These are phyloP conservation scores for Australoheros facetus DNA, from an alignment of 2,797 vertebrate genomes.

Conservation along the genomic window DNA sequence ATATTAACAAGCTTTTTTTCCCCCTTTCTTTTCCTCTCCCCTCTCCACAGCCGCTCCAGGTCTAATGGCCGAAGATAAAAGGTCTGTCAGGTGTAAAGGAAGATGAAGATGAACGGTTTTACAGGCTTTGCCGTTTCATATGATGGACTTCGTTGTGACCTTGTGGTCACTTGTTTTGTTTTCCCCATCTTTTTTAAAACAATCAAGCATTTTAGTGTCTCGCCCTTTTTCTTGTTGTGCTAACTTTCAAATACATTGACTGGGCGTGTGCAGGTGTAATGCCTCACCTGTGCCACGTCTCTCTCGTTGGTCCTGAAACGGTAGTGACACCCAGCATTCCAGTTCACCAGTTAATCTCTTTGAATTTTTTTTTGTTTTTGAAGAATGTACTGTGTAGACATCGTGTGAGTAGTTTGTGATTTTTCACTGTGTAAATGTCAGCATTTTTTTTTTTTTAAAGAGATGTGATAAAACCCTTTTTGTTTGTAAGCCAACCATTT, in stretches of 20 bases:
- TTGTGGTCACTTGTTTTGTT: constrained; percentile 40
- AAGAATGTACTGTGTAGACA: constrained; percentile 65
- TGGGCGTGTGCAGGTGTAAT: constrained; percentile 54
- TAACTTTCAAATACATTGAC: constrained; percentile 50
- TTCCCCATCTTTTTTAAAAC: constrained; percentile 43
- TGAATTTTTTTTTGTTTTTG: constrained; percentile 30
- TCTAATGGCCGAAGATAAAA: constrained; percentile 94
- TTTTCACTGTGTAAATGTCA: constrained; percentile 47
- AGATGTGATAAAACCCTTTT: constrained; percentile 9
- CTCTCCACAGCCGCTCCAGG: constrained; percentile 88
- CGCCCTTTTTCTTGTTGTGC: constrained; percentile 39
- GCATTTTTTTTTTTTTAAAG: constrained; percentile 20
- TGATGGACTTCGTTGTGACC: constrained; percentile 58
- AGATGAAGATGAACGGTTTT: constrained; percentile 57
- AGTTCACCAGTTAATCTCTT: constrained; percentile 46
- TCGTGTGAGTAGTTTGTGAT: constrained; percentile 44
- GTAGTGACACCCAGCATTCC: constrained; percentile 71
- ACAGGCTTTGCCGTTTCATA: constrained; percentile 51
- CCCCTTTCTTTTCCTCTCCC: not conserved
- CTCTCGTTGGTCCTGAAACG: constrained; percentile 32
- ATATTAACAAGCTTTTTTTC: not conserved
- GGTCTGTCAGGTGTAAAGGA: constrained; percentile 38
- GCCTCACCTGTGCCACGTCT: constrained; percentile 28
- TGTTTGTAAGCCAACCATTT: constrained; percentile 39
- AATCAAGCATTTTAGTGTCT: constrained; percentile 68